Base-by-base conservation (phyloP, 2,797 vertebrate genomes). In the Poecilia gillii region DNA sequence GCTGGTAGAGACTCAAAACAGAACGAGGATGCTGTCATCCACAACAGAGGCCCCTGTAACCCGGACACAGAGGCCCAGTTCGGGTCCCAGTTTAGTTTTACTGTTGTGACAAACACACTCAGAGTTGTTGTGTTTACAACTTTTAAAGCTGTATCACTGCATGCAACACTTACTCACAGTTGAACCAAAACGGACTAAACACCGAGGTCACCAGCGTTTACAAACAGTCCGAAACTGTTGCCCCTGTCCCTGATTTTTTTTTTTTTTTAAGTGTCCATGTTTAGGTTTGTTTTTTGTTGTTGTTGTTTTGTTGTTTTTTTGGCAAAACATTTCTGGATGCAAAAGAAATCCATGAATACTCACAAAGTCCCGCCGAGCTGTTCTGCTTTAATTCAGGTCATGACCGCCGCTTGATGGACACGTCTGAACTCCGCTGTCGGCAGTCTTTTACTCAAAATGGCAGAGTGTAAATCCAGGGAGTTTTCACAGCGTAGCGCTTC, bases 401-500 rank as follows among this genome's bases (percentile, higher is more conserved):
- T 95, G 76, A 72, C 85, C 86, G 72, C 78, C 62, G 78, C 74
- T 79, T 84, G 66, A 81, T 25, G 88, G 78, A 87, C 81, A 81
- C 76, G 79, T 86, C 85, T 62, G 83, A 70, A 74, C 75, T 84
- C 81, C 80, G 82, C 84, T 43, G 88, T 90, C 84, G 87, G 73
- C 84, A 82, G 86, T 80, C 82, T 90, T 87, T 89, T 81, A 78
- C 88, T 92, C 95, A 96, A 96, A 96, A 96, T 96, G 96, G 95
- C 95, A 96, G 95, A 93, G 93, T 75, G 89, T 91, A 92, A 92
- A 91, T 93, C 92, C 92, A 89, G 86, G 71, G 91, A 92, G 89
- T 93, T 91, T 84, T 57, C 80, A 74, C 87, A 68, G 84, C 51
- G 85, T 51, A 31, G 74, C 86, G 82, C 66, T 89, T 82, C 87